Conservation (phyloP, 2,888 invertebrate genomes). For the Uloborus plumipes region DNA sequence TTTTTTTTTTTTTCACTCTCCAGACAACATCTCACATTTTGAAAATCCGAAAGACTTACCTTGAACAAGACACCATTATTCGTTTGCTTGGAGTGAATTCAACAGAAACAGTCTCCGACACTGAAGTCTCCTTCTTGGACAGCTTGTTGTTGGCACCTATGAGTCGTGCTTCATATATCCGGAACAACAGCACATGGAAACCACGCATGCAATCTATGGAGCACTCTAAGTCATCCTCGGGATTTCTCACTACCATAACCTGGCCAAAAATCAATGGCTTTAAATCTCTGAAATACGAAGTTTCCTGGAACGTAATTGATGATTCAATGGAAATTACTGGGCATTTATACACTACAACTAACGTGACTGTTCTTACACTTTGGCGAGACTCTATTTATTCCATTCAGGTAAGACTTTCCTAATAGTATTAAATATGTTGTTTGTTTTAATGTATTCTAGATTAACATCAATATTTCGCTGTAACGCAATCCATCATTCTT, state of each 20-base stretch:
- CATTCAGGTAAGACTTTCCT: slow-evolving; percentile 32
- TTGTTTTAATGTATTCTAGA: neutral
- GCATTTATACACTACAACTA: slow-evolving; percentile 53
- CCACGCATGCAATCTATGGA: slow-evolving; percentile 38
- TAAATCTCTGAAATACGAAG: slow-evolving; percentile 47
- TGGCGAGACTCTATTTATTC: slow-evolving; percentile 60
- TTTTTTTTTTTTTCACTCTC: slow-evolving; percentile 5
- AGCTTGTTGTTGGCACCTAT: slow-evolving; percentile 6
- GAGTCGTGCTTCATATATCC: neutral
- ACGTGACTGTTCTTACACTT: slow-evolving; percentile 46
- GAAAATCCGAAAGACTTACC: slow-evolving; percentile 12
- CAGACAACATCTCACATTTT: slow-evolving; percentile 31
- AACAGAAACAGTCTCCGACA: slow-evolving; percentile 17
- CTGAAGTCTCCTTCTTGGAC: slow-evolving; percentile 24
- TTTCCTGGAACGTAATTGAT: slow-evolving; percentile 60
- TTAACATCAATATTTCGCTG: too few species aligned
- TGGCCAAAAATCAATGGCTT: slow-evolving; percentile 37
- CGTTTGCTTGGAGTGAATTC: slow-evolving; percentile 46
- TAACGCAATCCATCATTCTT: too few species aligned
- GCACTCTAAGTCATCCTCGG: slow-evolving; percentile 5
- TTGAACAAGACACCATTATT: slow-evolving; percentile 24
- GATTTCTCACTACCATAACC: slow-evolving; percentile 42
- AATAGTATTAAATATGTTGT: neutral
- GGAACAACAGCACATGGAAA: slow-evolving; percentile 21
- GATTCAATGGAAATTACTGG: slow-evolving; percentile 62